These are phyloP conservation scores for Hemiscyllium ocellatum DNA, from an alignment of 2,113 vertebrate genomes.

Conservation along the genomic window DNA sequence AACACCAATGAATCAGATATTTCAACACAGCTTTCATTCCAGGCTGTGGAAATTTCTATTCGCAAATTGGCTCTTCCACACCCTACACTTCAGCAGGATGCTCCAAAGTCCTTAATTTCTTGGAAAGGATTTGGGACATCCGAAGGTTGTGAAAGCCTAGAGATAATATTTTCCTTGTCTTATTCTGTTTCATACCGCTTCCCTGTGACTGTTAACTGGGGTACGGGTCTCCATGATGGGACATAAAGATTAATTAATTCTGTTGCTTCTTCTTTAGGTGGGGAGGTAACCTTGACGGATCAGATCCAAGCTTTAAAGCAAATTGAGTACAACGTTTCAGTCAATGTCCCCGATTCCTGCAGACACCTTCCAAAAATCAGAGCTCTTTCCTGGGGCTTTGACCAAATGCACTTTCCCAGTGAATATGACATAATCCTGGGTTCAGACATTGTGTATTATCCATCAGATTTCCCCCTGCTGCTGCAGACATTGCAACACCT, in stretches of 20 bases:
- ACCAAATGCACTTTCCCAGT: slow-evolving; percentile 62
- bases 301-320: slow-evolving; percentile 66
- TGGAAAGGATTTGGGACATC: not conserved
- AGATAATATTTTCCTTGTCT: not conserved
- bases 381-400: slow-evolving; percentile 70
- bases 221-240: not conserved
- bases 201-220: not conserved
- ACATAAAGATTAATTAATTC: not conserved
- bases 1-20: not conserved
- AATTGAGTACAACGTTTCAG: slow-evolving; percentile 63
- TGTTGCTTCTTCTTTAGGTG: slow-evolving; percentile 52
- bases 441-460: slow-evolving; percentile 71
- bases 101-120: not conserved
- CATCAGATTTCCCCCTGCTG: slow-evolving; percentile 63
- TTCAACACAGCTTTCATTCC: not conserved
- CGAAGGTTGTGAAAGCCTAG: not conserved
- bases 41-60: not conserved
- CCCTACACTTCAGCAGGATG: not conserved
- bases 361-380: slow-evolving; percentile 50
- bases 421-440: slow-evolving; percentile 74
- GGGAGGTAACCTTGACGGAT: slow-evolving; percentile 72
- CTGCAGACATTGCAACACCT: slow-evolving; percentile 67
- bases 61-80: not conserved
- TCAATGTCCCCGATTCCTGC: slow-evolving; percentile 54
- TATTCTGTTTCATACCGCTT: not conserved